phyloP scores from a whole-genome alignment of 1,140 invertebrate species.

The Steinernema feltiae region DNA sequence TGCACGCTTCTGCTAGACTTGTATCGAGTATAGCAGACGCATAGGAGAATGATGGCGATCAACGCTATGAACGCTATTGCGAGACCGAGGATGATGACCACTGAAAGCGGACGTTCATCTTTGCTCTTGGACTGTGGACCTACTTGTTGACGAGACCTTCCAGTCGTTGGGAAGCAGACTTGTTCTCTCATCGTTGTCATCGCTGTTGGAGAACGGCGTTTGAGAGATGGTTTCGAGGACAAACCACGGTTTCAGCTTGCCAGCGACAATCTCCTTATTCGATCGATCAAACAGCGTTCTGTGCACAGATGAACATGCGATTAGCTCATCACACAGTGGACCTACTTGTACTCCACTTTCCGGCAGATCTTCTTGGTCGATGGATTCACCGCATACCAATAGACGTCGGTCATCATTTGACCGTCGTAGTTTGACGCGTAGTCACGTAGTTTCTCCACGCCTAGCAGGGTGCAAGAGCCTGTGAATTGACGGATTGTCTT shows the following conservation, averaged over 20 bases:
- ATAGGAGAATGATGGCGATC: slow-evolving; percentile 38
- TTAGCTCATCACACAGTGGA: slow-evolving; percentile 19
- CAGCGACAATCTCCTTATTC: slow-evolving; percentile 39
- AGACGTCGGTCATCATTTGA: slow-evolving; percentile 33
- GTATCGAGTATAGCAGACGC: slow-evolving; percentile 39
- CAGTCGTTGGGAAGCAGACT: slow-evolving; percentile 31
- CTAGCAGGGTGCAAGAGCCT: slow-evolving; percentile 42
- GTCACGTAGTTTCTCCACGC: slow-evolving; percentile 45
- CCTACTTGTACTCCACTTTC: slow-evolving; percentile 50
- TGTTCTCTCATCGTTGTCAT: slow-evolving; percentile 7
- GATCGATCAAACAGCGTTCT: slow-evolving; percentile 47
- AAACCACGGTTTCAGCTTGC: slow-evolving; percentile 52
- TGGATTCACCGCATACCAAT: slow-evolving; percentile 51
- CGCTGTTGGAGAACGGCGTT: neutral
- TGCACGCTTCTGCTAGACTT: slow-evolving; percentile 31
- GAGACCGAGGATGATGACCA: slow-evolving; percentile 34
- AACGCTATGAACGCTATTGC: slow-evolving; percentile 38
- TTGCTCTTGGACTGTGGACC: neutral
- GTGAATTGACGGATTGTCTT: slow-evolving; percentile 45
- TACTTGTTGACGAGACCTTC: slow-evolving; percentile 20
- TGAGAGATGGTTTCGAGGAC: slow-evolving; percentile 36
- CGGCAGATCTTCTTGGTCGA: slow-evolving; percentile 46
- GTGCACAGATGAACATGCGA: slow-evolving; percentile 13
- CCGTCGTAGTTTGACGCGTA: slow-evolving; percentile 22
- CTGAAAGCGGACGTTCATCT: neutral